phyloP scores from a whole-genome alignment of 2,113 vertebrate genomes.

The Dolichallabes microphthalmus region DNA sequence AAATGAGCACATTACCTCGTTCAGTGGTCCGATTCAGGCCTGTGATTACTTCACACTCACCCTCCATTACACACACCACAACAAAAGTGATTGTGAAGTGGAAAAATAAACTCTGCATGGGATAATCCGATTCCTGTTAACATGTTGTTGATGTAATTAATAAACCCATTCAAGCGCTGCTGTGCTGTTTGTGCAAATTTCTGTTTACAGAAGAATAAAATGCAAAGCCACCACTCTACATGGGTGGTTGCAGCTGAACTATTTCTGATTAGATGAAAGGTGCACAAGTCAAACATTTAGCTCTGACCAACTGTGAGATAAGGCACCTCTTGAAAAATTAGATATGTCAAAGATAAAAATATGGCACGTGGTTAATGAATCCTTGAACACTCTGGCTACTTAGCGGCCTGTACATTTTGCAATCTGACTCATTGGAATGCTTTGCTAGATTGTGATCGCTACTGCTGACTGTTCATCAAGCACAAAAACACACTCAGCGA shows the following conservation, averaged over 20 bases:
- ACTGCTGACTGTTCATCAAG: constrained; percentile 17
- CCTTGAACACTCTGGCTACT: constrained; percentile 13
- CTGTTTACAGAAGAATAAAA: constrained; percentile 30
- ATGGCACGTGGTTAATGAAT: constrained; percentile 9
- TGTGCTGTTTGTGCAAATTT: constrained; percentile 25
- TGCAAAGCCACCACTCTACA: constrained; percentile 14
- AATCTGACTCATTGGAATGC: background rate
- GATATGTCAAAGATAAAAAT: background rate
- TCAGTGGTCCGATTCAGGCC: constrained; percentile 70
- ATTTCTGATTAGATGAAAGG: constrained; percentile 10
- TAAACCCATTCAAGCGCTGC: constrained; percentile 40
- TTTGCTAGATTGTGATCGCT: constrained; percentile 14
- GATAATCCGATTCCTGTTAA: constrained; percentile 57
- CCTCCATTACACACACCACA: constrained; percentile 65
- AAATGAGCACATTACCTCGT: constrained; percentile 72
- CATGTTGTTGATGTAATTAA: constrained; percentile 51
- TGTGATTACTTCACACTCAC: constrained; percentile 65
- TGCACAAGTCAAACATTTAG: constrained; percentile 23
- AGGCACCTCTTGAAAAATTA: constrained; percentile 7
- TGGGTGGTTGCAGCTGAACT: constrained; percentile 12
- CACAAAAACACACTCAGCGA: constrained; percentile 21
- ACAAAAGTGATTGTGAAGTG: constrained; percentile 58
- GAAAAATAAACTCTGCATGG: constrained; percentile 47
- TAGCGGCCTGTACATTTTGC: constrained; percentile 3
- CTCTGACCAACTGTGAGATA: constrained; percentile 5